phyloP scores from a whole-genome alignment of 2,113 vertebrate species.

The Tetrao urogallus region DNA sequence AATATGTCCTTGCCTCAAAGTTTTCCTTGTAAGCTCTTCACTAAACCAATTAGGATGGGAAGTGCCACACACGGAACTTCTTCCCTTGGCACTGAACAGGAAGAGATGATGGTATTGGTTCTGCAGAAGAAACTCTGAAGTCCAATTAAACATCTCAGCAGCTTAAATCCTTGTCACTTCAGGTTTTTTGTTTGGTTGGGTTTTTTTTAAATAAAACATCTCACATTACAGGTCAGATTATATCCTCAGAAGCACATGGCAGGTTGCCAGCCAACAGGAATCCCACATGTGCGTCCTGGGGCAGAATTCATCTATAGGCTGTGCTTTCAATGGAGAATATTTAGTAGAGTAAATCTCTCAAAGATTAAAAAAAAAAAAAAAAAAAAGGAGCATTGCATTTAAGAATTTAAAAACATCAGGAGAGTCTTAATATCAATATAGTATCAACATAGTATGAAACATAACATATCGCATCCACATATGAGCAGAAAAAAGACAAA shows the following conservation, averaged over 20 bases:
- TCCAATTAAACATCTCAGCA: background rate
- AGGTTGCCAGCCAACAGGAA: slow-evolving; percentile 15
- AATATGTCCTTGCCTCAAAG: background rate
- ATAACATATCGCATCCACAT: background rate
- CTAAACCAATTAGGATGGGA: background rate
- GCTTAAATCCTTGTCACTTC: background rate
- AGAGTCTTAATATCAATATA: background rate
- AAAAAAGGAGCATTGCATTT: background rate
- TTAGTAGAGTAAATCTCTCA: background rate
- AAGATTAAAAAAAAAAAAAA: background rate
- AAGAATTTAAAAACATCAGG: background rate
- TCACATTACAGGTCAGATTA: background rate
- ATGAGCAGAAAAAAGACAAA: background rate
- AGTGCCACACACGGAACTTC: background rate
- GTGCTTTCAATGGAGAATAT: background rate
- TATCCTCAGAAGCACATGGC: background rate
- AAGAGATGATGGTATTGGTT: background rate
- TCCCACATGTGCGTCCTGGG: background rate
- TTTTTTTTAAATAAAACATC: background rate
- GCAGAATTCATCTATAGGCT: background rate
- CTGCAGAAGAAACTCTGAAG: background rate
- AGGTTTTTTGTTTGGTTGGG: background rate
- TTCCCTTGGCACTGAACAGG: background rate
- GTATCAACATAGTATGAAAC: background rate
- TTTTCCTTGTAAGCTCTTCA: background rate